phyloP scores from a whole-genome alignment of 2,113 vertebrate species.

The Poecile atricapillus region DNA sequence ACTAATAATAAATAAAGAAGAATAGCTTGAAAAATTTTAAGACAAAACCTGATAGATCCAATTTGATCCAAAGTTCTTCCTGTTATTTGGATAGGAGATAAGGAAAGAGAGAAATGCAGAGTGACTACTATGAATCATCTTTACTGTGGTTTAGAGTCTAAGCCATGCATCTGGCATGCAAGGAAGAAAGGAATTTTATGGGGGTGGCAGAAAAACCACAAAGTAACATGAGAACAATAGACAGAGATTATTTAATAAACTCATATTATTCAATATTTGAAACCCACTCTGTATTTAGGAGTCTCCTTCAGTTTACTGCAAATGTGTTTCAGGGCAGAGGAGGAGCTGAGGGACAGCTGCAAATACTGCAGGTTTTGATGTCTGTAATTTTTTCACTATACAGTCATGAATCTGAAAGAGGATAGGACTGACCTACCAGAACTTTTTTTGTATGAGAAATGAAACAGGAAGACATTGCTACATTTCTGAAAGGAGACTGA shows the following conservation, averaged over 20 bases:
- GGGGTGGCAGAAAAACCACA: not conserved
- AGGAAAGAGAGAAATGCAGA: not conserved
- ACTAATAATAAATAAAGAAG: not conserved
- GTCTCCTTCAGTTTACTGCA: not conserved
- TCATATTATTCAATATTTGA: not conserved
- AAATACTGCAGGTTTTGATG: not conserved
- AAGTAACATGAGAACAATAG: not conserved
- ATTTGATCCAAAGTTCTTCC: not conserved
- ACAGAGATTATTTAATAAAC: not conserved
- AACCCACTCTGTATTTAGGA: not conserved
- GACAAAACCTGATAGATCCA: not conserved
- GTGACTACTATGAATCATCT: not conserved
- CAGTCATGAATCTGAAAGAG: not conserved
- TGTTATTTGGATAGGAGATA: not conserved
- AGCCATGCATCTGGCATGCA: not conserved
- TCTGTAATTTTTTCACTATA: not conserved
- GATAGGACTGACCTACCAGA: not conserved
- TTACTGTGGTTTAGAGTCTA: not conserved
- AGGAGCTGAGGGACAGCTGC: not conserved
- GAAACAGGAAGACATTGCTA: not conserved
- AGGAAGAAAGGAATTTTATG: not conserved
- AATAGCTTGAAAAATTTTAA: not conserved
- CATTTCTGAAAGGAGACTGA: not conserved
- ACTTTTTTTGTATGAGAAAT: not conserved
- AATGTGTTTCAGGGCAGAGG: not conserved